Evolutionary conservation across 2,113 vertebrate genomes (phyloP).

Genomic region (Takifugu flavidus): DNA sequence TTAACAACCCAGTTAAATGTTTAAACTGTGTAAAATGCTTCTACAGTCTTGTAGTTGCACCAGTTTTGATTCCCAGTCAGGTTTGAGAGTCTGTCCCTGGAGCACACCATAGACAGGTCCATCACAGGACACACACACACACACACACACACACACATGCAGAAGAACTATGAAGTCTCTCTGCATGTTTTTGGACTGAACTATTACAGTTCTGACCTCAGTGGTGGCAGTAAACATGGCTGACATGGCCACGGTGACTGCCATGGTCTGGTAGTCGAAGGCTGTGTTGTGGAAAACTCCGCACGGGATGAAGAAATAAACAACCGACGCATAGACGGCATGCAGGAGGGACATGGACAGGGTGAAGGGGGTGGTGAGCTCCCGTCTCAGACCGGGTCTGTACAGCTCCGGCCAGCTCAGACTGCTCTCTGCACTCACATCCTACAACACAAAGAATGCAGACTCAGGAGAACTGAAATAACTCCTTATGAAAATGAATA

Average conservation of each 20-base stretch:
- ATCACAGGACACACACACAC: too few species aligned
- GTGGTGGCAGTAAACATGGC: conserved; percentile 70
- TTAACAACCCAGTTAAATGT: too few species aligned
- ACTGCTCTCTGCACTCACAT: conserved; percentile 78
- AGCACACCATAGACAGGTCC: not conserved
- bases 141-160: too few species aligned
- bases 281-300: conserved; percentile 68
- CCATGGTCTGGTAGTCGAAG: conserved; percentile 83
- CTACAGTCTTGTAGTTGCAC: too few species aligned
- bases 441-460: conserved; percentile 66
- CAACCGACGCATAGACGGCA: conserved; percentile 75
- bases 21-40: too few species aligned
- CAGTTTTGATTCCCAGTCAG: not conserved
- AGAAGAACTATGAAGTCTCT: too few species aligned
- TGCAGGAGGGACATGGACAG: conserved; percentile 75
- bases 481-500: not conserved
- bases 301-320: conserved; percentile 79
- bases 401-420: conserved; percentile 82
- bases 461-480: not conserved
- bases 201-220: conserved; percentile 74
- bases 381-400: conserved; percentile 68
- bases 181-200: too few species aligned
- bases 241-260: conserved; percentile 74
- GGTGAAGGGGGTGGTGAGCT: conserved; percentile 78
- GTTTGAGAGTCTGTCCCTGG: too few species aligned